A percentile compares a stretch with the other conserved stretches of the same genome.
Conservation (phyloP, 2,113 vertebrate genomes). For the Sprattus sprattus region DNA sequence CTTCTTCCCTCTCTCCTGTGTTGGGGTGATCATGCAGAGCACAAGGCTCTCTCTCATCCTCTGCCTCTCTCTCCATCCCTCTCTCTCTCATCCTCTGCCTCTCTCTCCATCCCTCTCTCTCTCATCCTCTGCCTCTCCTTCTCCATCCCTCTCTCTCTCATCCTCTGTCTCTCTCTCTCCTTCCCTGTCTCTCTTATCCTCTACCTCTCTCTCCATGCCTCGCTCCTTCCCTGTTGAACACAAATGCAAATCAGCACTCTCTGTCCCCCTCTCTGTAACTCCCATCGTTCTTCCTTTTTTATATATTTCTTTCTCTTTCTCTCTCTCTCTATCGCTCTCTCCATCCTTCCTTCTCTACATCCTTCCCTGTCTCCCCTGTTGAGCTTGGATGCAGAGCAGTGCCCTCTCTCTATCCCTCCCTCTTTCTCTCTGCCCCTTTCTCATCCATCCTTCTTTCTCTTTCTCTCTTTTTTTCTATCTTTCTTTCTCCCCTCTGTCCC, state of each 20-base stretch:
- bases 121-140: not conserved
- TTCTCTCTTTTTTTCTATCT: not conserved
- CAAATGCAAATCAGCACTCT: too few relatives aligned
- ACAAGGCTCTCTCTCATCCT: not conserved
- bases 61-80: not conserved
- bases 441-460: not conserved
- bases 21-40: too few relatives aligned
- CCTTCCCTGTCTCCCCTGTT: too few relatives aligned
- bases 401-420: too few relatives aligned
- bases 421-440: too few relatives aligned
- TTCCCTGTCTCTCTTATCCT: not conserved
- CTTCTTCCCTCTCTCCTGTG: not conserved
- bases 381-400: too few relatives aligned
- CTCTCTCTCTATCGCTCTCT: too few relatives aligned
- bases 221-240: not conserved
- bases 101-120: not conserved
- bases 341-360: too few relatives aligned
- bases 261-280: not conserved
- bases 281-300: not conserved
- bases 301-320: not conserved
- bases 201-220: not conserved
- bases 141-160: not conserved
- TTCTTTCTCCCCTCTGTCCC: not conserved
- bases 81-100: not conserved
- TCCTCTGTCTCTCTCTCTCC: not conserved